Conservation (phyloP, 1,140 invertebrate species). For the Drosophila serrata region DNA sequence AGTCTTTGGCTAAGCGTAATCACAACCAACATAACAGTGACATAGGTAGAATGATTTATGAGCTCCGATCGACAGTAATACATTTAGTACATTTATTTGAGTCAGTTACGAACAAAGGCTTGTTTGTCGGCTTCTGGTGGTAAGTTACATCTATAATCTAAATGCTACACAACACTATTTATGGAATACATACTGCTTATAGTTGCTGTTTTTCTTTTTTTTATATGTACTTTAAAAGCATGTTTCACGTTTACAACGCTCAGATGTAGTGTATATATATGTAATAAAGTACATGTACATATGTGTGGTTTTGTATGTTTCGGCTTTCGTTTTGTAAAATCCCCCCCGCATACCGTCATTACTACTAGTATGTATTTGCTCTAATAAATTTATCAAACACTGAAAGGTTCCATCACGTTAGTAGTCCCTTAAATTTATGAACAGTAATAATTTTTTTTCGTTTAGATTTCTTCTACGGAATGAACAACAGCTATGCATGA, state of each 20-base stretch:
- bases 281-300: slow-evolving; percentile 73
- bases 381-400: slow-evolving; percentile 68
- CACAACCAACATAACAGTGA: not conserved
- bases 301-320: slow-evolving; percentile 59
- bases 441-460: slow-evolving; percentile 53
- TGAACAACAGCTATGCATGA: slow-evolving; percentile 68
- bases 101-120: slow-evolving; percentile 62
- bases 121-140: slow-evolving; percentile 53
- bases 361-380: slow-evolving; percentile 26
- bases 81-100: slow-evolving; percentile 72
- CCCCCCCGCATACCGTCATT: slow-evolving; percentile 17
- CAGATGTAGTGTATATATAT: slow-evolving; percentile 54
- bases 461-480: slow-evolving; percentile 57
- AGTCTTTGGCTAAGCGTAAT: not conserved
- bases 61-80: slow-evolving; percentile 14
- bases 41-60: not conserved
- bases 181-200: slow-evolving; percentile 43
- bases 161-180: slow-evolving; percentile 75
- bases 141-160: slow-evolving; percentile 67
- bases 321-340: slow-evolving; percentile 65
- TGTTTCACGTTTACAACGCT: slow-evolving; percentile 61
- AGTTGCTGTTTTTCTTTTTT: slow-evolving; percentile 4
- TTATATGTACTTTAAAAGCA: slow-evolving; percentile 62
- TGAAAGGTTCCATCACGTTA: slow-evolving; percentile 68
- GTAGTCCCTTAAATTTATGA: slow-evolving; percentile 51